phyloP scores from a whole-genome alignment of 1,140 invertebrate species.

The Semibalanus balanoides region DNA sequence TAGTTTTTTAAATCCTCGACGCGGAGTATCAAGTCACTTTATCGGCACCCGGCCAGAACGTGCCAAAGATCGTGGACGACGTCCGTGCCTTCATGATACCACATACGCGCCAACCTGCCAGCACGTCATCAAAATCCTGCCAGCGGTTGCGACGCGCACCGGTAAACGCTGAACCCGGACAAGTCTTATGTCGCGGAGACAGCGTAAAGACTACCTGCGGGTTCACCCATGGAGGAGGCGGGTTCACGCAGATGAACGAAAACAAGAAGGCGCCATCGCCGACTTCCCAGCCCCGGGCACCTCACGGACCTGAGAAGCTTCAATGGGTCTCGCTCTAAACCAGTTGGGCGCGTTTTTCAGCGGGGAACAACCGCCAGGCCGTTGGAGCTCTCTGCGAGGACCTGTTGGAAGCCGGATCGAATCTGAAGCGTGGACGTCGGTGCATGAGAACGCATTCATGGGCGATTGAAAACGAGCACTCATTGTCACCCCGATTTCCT shows the following conservation, averaged over 20 bases:
- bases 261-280: neutral
- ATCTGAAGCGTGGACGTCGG: neutral
- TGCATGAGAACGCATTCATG: neutral
- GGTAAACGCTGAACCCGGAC: conserved; percentile 3
- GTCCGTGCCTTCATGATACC: conserved; percentile 13
- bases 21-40: too few species aligned
- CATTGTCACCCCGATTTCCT: neutral
- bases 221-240: neutral
- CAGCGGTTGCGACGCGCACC: conserved; percentile 5
- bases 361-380: neutral
- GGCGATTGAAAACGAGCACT: neutral
- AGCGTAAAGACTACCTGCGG: conserved; percentile 4
- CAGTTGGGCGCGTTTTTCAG: neutral
- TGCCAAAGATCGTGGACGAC: conserved; percentile 20
- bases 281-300: conserved; percentile 5
- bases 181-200: conserved; percentile 1
- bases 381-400: neutral
- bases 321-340: conserved; percentile 8
- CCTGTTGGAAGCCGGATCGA: neutral
- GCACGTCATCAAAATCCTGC: conserved; percentile 12
- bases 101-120: conserved; percentile 12
- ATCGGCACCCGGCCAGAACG: conserved; percentile 10
- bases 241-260: conserved; percentile 1
- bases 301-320: conserved; percentile 8
- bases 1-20: too few species aligned